Base-by-base conservation (phyloP, 2,113 vertebrate species). In the Strix uralensis region DNA sequence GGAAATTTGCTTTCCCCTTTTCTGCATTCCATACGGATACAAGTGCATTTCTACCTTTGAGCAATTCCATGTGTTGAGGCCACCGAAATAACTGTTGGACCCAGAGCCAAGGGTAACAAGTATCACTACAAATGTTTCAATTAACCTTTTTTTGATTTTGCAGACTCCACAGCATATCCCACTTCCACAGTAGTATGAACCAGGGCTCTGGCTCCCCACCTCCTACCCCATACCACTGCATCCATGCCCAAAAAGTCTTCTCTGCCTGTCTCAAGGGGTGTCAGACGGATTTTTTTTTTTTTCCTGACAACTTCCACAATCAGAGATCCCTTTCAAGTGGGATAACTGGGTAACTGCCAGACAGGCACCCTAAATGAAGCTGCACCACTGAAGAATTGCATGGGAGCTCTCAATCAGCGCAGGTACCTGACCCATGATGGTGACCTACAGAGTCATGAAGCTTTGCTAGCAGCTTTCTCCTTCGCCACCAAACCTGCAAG, bases 401-500 rank as follows among this genome's bases (percentile, higher is more conserved):
- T 0, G 4, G 23, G 14, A 69, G 36, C 13, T 74, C 15, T 14
- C 2, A 0, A 70, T 26, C 29, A 27, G 19, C 8, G 15, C 63
- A 40, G n/a, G 21, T 17, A 18, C 30, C 36, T 29, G 38, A 25
- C 17, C 34, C 36, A 5, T 1, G 14, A 17, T 0, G 3, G 27
- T 3, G 4, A 38, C 46, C 55, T 19, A 23, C 26, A 59, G 19
- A 82, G 30, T 3, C 69, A 66, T 0, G 0, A 66, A 38, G 10
- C 17, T 66, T 20, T 4, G 1, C 34, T 29, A 71, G 26, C 29
- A 74, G 36, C 17, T 32, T 57, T 22, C 34, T 65, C 51, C 63
- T 55, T 6, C 6, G 3, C 29, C 47, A 81, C 9, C 30, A 44
- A 22, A 32, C 17, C n/a, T 21, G 7, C 27, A 63, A n/a, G 22